Evolutionary conservation across 2,797 vertebrate genomes (phyloP).

Genomic region (Cheirogaleus major): DNA sequence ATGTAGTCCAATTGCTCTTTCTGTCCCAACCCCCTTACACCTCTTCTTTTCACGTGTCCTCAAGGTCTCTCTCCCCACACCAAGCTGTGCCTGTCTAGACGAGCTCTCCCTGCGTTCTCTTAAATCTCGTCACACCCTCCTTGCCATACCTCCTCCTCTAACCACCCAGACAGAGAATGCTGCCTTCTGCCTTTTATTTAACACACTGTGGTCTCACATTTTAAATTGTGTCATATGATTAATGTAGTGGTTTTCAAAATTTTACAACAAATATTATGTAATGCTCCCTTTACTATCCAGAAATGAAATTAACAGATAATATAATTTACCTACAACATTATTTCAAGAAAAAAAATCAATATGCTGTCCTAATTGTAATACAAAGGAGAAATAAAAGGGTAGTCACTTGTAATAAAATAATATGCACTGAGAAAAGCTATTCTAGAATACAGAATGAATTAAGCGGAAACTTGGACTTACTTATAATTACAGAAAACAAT

Average conservation of each 20-base stretch:
- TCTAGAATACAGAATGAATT: constrained; percentile 22
- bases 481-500: constrained; percentile 5
- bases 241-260: constrained; percentile 19
- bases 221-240: constrained; percentile 16
- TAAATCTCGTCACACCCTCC: not conserved
- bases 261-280: constrained; percentile 50
- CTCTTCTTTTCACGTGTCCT: not conserved
- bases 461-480: not conserved
- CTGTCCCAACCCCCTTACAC: not conserved
- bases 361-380: not conserved
- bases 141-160: not conserved
- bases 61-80: not conserved
- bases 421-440: not conserved
- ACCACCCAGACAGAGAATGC: not conserved
- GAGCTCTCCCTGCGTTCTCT: not conserved
- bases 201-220: not conserved
- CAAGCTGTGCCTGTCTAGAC: not conserved
- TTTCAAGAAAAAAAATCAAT: constrained; percentile 52
- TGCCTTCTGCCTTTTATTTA: not conserved
- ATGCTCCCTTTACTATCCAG: constrained; percentile 30
- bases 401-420: constrained; percentile 51
- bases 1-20: not conserved
- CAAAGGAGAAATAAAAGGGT: constrained; percentile 55
- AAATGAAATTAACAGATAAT: constrained; percentile 70
- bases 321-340: constrained; percentile 56